Evolutionary conservation across 2,113 vertebrate species (phyloP).

Genomic region (Ictalurus furcatus): DNA sequence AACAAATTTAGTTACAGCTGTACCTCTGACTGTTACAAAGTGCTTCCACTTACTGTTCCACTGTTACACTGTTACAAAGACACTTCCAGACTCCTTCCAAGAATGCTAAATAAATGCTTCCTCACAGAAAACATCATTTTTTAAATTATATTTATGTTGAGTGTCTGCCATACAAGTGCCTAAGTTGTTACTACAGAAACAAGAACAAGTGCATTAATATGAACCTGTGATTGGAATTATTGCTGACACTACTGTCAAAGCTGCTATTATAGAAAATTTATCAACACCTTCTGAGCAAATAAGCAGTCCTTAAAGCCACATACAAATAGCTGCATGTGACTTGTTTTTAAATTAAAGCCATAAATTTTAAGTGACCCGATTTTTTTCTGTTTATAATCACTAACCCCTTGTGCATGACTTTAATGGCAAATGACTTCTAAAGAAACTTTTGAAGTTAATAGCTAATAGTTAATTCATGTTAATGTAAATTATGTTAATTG

Average conservation of each 20-base stretch:
- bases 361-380: neutral
- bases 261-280: neutral
- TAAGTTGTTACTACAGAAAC: neutral
- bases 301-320: neutral
- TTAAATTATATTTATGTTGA: neutral
- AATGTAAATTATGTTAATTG: neutral
- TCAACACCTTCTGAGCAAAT: neutral
- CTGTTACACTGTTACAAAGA: too few species aligned
- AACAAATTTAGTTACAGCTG: neutral
- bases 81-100: neutral
- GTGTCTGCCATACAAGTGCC: neutral
- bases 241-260: neutral
- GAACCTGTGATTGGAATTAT: neutral
- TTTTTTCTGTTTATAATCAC: too few species aligned
- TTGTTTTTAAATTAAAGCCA: neutral
- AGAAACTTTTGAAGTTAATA: neutral
- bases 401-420: neutral
- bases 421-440: neutral
- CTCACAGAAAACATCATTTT: neutral
- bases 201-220: neutral
- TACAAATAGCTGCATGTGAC: neutral
- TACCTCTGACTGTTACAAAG: neutral
- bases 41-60: too few species aligned
- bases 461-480: neutral
- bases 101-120: neutral